phyloP scores from a whole-genome alignment of 2,888 invertebrate genomes.

The Panopea generosa region DNA sequence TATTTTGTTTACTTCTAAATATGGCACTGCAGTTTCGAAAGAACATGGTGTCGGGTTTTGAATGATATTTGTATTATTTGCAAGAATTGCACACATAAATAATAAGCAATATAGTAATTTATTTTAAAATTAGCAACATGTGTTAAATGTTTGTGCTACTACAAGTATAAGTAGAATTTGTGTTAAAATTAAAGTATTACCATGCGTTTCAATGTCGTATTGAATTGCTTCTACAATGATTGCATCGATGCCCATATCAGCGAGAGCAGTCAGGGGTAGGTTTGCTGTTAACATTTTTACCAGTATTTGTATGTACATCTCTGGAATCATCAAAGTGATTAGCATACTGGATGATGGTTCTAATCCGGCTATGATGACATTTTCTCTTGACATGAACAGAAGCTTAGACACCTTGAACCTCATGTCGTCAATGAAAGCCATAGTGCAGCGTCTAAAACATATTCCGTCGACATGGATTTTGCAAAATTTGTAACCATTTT shows the following conservation, averaged over 20 bases:
- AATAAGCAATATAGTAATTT: too few species aligned
- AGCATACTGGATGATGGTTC: constrained; percentile 54
- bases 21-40: too few species aligned
- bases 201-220: too few species aligned
- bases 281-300: constrained; percentile 5
- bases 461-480: constrained; percentile 21
- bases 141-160: too few species aligned
- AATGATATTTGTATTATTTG: too few species aligned
- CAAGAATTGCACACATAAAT: too few species aligned
- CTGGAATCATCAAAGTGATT: constrained; percentile 44
- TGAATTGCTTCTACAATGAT: background rate
- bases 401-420: constrained; percentile 5
- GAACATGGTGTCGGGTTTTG: too few species aligned
- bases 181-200: too few species aligned
- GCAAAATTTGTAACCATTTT: background rate
- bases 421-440: background rate
- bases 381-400: constrained; percentile 26
- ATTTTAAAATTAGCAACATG: too few species aligned
- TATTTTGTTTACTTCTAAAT: too few species aligned
- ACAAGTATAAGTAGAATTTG: too few species aligned
- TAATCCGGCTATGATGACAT: constrained; percentile 37
- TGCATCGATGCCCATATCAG: constrained; percentile 31
- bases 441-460: background rate
- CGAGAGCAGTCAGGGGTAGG: background rate
- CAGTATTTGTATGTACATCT: constrained; percentile 18